phyloP scores from a whole-genome alignment of 1,140 invertebrate genomes.

The Arion vulgaris region DNA sequence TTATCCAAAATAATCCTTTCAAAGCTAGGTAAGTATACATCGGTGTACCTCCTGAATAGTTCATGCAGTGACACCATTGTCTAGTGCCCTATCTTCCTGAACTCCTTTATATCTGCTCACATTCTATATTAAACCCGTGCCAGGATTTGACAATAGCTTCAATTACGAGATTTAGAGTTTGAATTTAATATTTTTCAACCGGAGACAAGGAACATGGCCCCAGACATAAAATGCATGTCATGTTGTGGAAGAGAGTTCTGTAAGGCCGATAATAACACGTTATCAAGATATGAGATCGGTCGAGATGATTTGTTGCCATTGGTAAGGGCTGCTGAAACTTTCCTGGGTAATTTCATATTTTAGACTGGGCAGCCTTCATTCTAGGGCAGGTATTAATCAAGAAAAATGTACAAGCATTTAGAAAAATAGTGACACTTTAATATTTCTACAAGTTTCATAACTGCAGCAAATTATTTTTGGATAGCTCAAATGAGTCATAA shows the following conservation, averaged over 20 bases:
- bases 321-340: neutral
- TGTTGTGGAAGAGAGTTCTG: neutral
- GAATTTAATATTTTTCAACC: slow-evolving; percentile 12
- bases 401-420: neutral
- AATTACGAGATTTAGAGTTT: slow-evolving; percentile 9
- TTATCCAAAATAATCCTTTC: neutral
- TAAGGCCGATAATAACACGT: neutral
- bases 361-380: neutral
- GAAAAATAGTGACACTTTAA: neutral
- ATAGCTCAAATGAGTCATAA: too few relatives aligned
- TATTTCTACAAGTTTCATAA: too few relatives aligned
- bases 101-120: neutral
- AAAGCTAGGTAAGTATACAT: slow-evolving; percentile 3
- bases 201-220: neutral
- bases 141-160: slow-evolving; percentile 3
- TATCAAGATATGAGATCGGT: neutral
- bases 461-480: too few relatives aligned
- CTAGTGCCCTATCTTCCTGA: neutral
- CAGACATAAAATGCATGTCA: neutral
- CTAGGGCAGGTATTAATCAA: neutral
- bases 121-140: neutral
- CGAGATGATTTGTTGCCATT: neutral
- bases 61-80: neutral
- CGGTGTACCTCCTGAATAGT: neutral
- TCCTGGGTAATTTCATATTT: neutral